Percentiles rank a stretch among this genome's conserved stretches.
Conservation (phyloP, 2,888 invertebrate species). For the Microctonus aethiopoides region DNA sequence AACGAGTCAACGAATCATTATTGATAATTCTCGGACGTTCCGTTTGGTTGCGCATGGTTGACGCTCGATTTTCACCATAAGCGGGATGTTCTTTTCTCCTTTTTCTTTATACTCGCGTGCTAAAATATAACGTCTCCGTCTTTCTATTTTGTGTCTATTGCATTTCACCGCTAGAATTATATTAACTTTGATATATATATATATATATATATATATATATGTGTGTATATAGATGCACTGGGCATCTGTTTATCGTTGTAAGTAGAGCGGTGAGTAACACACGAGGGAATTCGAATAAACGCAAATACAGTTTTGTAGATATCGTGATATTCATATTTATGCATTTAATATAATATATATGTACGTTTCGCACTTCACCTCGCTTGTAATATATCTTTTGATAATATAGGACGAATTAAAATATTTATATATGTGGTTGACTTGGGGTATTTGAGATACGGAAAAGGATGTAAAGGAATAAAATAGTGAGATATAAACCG, state of each 20-base stretch:
- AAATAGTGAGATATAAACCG: neutral
- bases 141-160: slow-evolving; percentile 11
- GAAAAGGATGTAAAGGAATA: neutral
- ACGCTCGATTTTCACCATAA: slow-evolving; percentile 52
- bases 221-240: slow-evolving; percentile 8
- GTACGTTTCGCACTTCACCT: neutral
- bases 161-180: slow-evolving; percentile 34
- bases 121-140: neutral
- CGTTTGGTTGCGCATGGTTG: slow-evolving; percentile 51
- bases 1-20: slow-evolving; percentile 42
- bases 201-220: no score
- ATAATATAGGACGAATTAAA: neutral
- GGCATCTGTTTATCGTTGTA: slow-evolving; percentile 28
- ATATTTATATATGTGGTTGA: neutral
- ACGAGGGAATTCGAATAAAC: slow-evolving; percentile 5
- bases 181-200: no score
- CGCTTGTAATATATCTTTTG: neutral
- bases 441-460: neutral
- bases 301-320: slow-evolving; percentile 6
- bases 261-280: slow-evolving; percentile 38
- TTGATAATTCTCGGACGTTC: slow-evolving; percentile 47
- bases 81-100: slow-evolving; percentile 11
- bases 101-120: slow-evolving; percentile 11
- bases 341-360: neutral
- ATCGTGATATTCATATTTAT: slow-evolving; percentile 1